Conservation (phyloP, 2,797 vertebrate species). For the Pampus argenteus region DNA sequence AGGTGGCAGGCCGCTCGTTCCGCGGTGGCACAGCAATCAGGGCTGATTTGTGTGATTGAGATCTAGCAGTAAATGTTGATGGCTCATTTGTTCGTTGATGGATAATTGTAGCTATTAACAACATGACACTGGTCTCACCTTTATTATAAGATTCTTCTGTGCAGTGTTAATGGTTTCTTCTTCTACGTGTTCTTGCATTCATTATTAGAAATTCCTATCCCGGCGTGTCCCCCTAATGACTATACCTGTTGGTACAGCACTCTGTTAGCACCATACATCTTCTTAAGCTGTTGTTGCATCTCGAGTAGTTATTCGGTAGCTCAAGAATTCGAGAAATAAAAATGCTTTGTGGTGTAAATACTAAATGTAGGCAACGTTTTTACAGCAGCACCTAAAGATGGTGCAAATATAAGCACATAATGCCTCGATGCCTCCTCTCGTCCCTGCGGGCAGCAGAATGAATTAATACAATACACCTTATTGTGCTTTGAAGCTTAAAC, state of each 20-base stretch:
- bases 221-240: conserved; percentile 58
- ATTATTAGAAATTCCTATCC: conserved; percentile 54
- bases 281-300: conserved; percentile 9
- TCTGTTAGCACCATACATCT: conserved; percentile 36
- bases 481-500: conserved; percentile 80
- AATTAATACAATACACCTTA: conserved; percentile 78
- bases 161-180: conserved; percentile 71
- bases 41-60: conserved; percentile 75
- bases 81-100: conserved; percentile 76
- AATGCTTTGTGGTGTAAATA: conserved; percentile 1
- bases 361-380: conserved; percentile 15
- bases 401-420: conserved; percentile 61
- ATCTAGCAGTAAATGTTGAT: conserved; percentile 69
- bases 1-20: conserved; percentile 55
- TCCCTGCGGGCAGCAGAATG: conserved; percentile 74
- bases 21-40: conserved; percentile 62
- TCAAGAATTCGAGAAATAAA: conserved; percentile 23
- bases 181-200: conserved; percentile 69
- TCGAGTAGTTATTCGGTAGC: conserved; percentile 2
- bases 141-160: conserved; percentile 70
- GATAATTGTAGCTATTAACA: conserved; percentile 80
- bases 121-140: conserved; percentile 75
- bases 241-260: conserved; percentile 40
- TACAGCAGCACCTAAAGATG: conserved; percentile 39
- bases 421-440: conserved; percentile 52